Conservation (phyloP, 2,113 vertebrate species). For the Aegypius monachus region DNA sequence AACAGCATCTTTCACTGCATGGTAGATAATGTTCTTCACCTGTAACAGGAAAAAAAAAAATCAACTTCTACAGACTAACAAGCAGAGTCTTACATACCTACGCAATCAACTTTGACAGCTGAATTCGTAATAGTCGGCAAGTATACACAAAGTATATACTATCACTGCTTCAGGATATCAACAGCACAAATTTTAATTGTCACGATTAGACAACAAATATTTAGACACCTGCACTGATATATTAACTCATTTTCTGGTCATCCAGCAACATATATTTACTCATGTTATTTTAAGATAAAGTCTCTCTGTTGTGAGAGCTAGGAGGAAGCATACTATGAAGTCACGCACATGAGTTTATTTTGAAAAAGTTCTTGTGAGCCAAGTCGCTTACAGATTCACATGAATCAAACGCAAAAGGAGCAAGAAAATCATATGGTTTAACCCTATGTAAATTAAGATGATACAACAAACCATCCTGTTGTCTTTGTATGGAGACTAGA, state of each 20-base stretch:
- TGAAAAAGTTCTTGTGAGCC: background rate
- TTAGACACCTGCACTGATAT: background rate
- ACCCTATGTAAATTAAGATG: background rate
- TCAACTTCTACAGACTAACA: background rate
- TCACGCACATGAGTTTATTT: background rate
- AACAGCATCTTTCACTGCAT: slow-evolving; percentile 97
- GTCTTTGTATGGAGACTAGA: background rate
- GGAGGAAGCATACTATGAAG: background rate
- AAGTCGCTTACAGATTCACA: background rate
- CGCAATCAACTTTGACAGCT: background rate
- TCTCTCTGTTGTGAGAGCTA: background rate
- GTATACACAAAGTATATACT: background rate
- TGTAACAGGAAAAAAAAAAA: slow-evolving; percentile 54
- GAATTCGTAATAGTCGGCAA: background rate
- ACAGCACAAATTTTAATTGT: background rate
- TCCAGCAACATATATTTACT: background rate
- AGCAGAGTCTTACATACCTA: background rate
- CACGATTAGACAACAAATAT: background rate
- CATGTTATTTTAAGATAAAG: background rate
- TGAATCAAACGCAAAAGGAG: background rate
- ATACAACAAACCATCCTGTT: background rate
- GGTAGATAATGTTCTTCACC: slow-evolving; percentile 99
- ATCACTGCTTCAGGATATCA: background rate
- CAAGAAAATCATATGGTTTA: background rate
- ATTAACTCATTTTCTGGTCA: background rate